phyloP scores from a whole-genome alignment of 1,140 invertebrate genomes.

The Drosophila sechellia region DNA sequence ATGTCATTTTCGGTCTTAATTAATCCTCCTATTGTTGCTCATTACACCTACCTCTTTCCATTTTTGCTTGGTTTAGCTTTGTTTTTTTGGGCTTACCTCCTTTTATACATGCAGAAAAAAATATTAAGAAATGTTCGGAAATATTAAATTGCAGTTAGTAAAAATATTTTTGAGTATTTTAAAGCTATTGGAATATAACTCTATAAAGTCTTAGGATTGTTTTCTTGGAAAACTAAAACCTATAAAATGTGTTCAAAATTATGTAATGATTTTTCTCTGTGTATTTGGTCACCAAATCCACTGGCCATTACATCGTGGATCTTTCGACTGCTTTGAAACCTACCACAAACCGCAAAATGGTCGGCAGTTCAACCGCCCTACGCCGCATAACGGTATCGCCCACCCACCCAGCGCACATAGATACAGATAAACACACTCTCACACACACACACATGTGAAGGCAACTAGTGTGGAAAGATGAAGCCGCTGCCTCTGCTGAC shows the following conservation, averaged over 20 bases:
- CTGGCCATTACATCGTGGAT: slow-evolving; percentile 4
- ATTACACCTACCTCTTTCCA: slow-evolving; percentile 2
- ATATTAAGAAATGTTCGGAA: neutral
- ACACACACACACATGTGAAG: slow-evolving; percentile 22
- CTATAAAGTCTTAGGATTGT: too few relatives aligned
- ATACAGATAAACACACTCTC: slow-evolving; percentile 9
- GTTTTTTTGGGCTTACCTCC: neutral
- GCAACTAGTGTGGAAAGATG: slow-evolving; percentile 31
- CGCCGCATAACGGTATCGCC: slow-evolving; percentile 37
- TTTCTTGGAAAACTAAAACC: too few relatives aligned
- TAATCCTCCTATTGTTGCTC: slow-evolving; percentile 23
- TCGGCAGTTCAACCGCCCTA: slow-evolving; percentile 22
- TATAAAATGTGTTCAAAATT: too few relatives aligned
- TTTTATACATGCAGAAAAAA: neutral
- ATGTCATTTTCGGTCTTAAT: slow-evolving; percentile 9
- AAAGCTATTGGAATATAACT: too few relatives aligned
- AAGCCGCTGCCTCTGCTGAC: slow-evolving; percentile 30
- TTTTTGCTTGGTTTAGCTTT: neutral
- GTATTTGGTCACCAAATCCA: slow-evolving; percentile 4
- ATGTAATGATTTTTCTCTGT: neutral
- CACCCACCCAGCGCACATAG: slow-evolving; percentile 5
- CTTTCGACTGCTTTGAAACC: slow-evolving; percentile 24
- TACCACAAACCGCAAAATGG: slow-evolving; percentile 42
- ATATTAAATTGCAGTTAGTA: too few relatives aligned
- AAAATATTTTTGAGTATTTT: neutral